Evolutionary conservation across 2,888 invertebrate species (phyloP).

Genomic region (Lycophotia porphyrea): DNA sequence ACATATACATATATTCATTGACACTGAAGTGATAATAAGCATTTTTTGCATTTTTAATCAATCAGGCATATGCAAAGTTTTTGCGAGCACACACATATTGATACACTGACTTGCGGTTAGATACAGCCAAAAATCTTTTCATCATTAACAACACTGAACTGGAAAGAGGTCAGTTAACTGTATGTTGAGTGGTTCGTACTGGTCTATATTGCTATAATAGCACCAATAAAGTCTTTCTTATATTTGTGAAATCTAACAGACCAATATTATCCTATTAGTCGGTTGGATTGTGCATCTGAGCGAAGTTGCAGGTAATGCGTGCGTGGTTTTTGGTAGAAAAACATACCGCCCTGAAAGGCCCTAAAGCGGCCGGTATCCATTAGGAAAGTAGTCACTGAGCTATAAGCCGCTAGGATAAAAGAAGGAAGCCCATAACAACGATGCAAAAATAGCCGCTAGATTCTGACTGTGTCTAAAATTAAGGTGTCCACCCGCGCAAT

Average conservation of each 20-base stretch:
- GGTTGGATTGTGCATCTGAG: neutral
- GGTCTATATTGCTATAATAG: neutral
- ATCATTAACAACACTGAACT: neutral
- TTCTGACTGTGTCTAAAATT: constrained; percentile 38
- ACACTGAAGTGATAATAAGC: constrained; percentile 11
- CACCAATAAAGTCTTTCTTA: neutral
- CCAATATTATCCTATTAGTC: neutral
- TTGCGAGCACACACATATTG: neutral
- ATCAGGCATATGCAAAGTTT: neutral
- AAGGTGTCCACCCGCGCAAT: constrained; percentile 34
- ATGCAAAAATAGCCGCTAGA: constrained; percentile 31
- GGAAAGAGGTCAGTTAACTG: neutral
- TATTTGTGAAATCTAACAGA: neutral
- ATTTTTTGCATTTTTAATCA: neutral
- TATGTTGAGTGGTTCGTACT: neutral
- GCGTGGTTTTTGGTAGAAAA: neutral
- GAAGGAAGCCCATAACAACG: constrained; percentile 14
- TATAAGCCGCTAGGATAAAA: constrained; percentile 3
- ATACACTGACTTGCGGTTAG: neutral
- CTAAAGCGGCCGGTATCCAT: constrained; percentile 7
- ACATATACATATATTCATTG: too few relatives aligned
- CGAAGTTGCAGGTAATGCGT: neutral
- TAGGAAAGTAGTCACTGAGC: constrained; percentile 5
- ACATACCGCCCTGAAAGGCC: neutral
- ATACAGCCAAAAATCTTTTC: neutral